These are phyloP conservation scores for Ahaetulla prasina DNA, from an alignment of 2,113 vertebrate species.

Conservation along the genomic window DNA sequence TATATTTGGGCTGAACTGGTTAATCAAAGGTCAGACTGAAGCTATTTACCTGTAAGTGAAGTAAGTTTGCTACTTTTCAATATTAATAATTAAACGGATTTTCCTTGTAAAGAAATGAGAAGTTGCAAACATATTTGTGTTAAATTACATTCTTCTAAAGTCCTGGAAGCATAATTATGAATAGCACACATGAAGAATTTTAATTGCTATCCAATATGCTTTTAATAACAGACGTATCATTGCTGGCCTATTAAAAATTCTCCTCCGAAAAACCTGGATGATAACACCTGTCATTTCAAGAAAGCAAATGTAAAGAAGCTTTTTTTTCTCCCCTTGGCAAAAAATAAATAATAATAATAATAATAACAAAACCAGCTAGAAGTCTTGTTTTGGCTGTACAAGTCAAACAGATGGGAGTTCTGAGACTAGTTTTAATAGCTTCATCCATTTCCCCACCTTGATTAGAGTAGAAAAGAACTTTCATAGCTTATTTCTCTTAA, in stretches of 20 bases:
- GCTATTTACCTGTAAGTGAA: not conserved
- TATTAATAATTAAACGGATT: slow-evolving; percentile 21
- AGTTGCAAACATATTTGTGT: slow-evolving; percentile 15
- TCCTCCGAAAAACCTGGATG: not conserved
- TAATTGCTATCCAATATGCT: slow-evolving; percentile 34
- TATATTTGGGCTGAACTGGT: not conserved
- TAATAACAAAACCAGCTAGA: not conserved
- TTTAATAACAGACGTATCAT: slow-evolving; percentile 13
- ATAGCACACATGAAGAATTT: slow-evolving; percentile 28
- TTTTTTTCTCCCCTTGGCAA: not conserved
- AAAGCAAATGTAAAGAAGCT: not conserved
- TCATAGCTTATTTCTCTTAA: not conserved
- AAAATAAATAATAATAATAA: not conserved
- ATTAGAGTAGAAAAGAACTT: not conserved
- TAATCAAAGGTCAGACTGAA: not conserved
- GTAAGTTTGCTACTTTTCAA: not conserved
- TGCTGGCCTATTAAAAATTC: slow-evolving; percentile 5
- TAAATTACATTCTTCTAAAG: slow-evolving; percentile 25
- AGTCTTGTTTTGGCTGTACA: not conserved
- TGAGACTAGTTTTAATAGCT: not conserved
- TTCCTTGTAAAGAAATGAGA: slow-evolving; percentile 12
- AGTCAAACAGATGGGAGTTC: not conserved
- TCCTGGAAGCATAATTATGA: slow-evolving; percentile 30
- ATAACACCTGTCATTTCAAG: not conserved
- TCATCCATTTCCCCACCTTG: not conserved